phyloP scores from a whole-genome alignment of 2,888 invertebrate species.

The Mellilla xanthometata region DNA sequence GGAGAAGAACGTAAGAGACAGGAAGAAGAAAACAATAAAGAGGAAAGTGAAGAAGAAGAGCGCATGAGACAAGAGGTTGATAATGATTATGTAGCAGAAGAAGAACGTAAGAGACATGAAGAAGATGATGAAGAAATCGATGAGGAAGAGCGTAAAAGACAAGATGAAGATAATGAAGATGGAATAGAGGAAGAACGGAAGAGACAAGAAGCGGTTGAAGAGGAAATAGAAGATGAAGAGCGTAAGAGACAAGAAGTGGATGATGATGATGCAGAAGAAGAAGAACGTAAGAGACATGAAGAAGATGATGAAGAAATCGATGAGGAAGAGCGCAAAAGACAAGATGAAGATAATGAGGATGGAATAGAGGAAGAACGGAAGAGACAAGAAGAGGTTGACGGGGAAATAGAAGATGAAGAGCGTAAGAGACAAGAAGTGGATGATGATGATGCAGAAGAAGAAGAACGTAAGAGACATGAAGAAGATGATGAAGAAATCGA shows the following conservation, averaged over 20 bases:
- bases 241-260: constrained; percentile 13
- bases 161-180: constrained; percentile 16
- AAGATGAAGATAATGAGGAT: constrained; percentile 10
- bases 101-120: constrained; percentile 19
- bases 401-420: constrained; percentile 10
- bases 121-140: constrained; percentile 10
- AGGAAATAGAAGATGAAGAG: constrained; percentile 10
- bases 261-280: constrained; percentile 17
- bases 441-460: constrained; percentile 14
- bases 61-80: constrained; percentile 18
- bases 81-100: constrained; percentile 13
- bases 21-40: constrained; percentile 1
- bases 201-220: constrained; percentile 19
- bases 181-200: constrained; percentile 13
- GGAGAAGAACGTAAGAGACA: constrained; percentile 15
- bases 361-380: constrained; percentile 7
- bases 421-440: constrained; percentile 19
- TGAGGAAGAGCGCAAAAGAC: neutral
- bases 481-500: constrained; percentile 19
- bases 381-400: constrained; percentile 17
- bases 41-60: constrained; percentile 6
- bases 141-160: constrained; percentile 3
- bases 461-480: constrained; percentile 12
- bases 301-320: constrained; percentile 11
- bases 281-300: constrained; percentile 6